phyloP scores from a whole-genome alignment of 2,888 invertebrate genomes.

The Gryllus longicercus region DNA sequence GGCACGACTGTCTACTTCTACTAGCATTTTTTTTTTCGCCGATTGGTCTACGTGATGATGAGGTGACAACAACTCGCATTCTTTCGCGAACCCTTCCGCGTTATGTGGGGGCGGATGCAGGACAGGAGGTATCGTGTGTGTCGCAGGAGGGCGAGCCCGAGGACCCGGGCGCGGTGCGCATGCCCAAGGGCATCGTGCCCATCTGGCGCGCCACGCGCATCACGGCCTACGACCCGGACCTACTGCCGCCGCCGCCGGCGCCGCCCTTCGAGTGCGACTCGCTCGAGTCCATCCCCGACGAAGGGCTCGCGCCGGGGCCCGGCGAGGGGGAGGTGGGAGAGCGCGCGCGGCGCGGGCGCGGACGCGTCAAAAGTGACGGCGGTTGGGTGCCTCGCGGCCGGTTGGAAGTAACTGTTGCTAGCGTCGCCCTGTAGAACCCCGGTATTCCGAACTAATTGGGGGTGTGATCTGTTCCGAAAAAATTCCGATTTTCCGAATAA shows the following conservation, averaged over 20 bases:
- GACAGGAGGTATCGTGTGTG: too few species aligned
- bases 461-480: too few species aligned
- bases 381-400: not conserved
- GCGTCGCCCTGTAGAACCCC: too few species aligned
- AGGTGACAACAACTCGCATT: too few species aligned
- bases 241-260: constrained; percentile 66
- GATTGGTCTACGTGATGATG: too few species aligned
- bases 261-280: constrained; percentile 65
- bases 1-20: too few species aligned
- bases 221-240: constrained; percentile 63
- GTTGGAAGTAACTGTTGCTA: too few species aligned
- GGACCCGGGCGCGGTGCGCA: not conserved
- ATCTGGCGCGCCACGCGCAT: constrained; percentile 69
- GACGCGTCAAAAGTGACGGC: not conserved
- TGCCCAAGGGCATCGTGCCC: constrained; percentile 46
- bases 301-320: not conserved
- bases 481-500: too few species aligned
- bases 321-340: not conserved
- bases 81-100: too few species aligned
- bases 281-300: constrained; percentile 47
- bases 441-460: too few species aligned
- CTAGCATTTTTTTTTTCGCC: too few species aligned
- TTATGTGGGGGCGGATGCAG: too few species aligned
- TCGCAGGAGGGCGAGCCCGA: not conserved
- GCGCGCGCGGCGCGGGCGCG: not conserved